These are phyloP conservation scores for Mythimna pallens DNA, from an alignment of 2,888 invertebrate species.

Conservation along the genomic window DNA sequence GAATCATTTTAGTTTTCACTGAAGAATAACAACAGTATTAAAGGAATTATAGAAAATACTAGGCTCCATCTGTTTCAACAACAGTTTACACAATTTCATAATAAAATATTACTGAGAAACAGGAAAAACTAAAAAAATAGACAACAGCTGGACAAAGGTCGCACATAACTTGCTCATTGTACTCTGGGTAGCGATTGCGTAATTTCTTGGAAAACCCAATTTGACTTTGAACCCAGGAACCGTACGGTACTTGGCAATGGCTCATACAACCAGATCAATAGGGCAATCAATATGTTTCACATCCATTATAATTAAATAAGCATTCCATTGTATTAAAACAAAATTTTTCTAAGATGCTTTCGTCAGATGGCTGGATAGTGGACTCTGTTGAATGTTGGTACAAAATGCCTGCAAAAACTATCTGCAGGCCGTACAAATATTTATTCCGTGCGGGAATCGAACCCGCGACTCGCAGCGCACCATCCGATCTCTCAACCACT, in stretches of 20 bases:
- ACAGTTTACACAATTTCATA: not conserved
- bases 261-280: too few relatives aligned
- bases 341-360: too few relatives aligned
- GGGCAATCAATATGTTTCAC: not conserved
- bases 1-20: not conserved
- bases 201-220: not conserved
- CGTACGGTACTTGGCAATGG: not conserved
- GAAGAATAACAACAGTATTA: too few relatives aligned
- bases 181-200: not conserved
- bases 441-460: too few relatives aligned
- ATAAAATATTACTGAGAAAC: not conserved
- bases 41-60: not conserved
- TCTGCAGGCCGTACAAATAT: too few relatives aligned
- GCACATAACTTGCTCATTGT: not conserved
- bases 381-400: not conserved
- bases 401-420: not conserved
- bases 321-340: too few relatives aligned
- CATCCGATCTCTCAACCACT: too few relatives aligned
- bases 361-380: not conserved
- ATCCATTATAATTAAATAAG: not conserved
- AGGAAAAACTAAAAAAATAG: not conserved
- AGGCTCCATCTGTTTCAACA: not conserved
- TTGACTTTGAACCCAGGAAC: not conserved
- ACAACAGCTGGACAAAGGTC: not conserved
- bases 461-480: not conserved